A percentile compares a stretch with the other conserved stretches of the same genome.
Conservation (phyloP, 2,797 vertebrate species). For the Loriculus beryllinus region DNA sequence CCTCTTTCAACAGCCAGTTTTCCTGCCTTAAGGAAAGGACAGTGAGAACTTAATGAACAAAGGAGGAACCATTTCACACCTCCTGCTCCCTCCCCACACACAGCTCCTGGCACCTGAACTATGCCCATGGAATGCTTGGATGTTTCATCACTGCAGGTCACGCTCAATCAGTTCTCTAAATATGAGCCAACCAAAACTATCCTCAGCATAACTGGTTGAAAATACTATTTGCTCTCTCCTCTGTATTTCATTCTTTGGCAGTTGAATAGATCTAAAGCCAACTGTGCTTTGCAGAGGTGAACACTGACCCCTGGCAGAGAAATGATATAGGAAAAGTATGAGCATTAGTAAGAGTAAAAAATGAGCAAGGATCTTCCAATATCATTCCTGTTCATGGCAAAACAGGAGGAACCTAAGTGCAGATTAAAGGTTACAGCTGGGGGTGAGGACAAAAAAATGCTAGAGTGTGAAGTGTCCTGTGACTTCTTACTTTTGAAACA, state of each 20-base stretch:
- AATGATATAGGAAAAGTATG: background rate
- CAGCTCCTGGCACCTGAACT: background rate
- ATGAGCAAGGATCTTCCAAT: background rate
- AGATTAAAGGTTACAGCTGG: background rate
- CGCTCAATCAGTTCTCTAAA: background rate
- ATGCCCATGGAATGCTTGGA: rapidly evolving
- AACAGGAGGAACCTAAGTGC: background rate
- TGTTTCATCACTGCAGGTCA: background rate
- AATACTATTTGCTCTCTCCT: background rate
- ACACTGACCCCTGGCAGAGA: background rate
- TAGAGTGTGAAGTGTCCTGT: background rate
- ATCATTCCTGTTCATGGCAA: background rate
- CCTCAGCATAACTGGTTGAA: background rate
- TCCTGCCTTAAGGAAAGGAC: constrained; percentile 82
- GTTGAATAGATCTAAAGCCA: background rate
- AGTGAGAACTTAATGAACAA: background rate
- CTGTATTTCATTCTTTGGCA: background rate
- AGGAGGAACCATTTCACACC: background rate
- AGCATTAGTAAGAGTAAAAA: background rate
- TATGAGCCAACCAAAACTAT: background rate
- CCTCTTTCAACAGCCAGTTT: constrained; percentile 94
- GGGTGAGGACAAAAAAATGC: background rate
- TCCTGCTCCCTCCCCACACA: background rate
- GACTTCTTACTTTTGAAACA: background rate
- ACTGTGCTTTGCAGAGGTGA: background rate